Evolutionary conservation across 2,113 vertebrate genomes (phyloP), one percentile per base, ranked within the genome.

Genomic region (Hippoglossus stenolepis): DNA sequence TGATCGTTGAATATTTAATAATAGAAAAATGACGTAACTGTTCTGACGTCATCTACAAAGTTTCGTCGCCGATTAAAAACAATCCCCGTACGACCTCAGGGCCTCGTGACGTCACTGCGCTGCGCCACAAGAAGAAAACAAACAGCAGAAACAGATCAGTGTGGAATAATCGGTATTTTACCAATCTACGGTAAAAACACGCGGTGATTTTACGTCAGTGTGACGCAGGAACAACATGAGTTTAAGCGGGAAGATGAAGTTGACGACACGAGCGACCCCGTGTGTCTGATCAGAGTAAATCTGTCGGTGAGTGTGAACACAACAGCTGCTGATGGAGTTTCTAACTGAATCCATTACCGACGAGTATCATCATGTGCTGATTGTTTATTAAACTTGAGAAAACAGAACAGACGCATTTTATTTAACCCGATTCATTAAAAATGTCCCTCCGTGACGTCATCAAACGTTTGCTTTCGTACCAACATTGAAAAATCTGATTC

Each of bases 101-200:
- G 47, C 0, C 15, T 0, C 3, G 9, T 76, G 61, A 85, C 84
- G 87, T 87, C 70, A 88, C 10, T 40, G 1, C 6, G 0, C 2
- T 0, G 87, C 82, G 84, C 57, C 74, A n/a, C 47, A 35, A 49
- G 47, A 85, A 61, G 71, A 90, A 79, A 87, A 85, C 66, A 88
- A 82, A 75, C 15, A n/a, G 64, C 13, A 5, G 35, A 9, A 59
- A 11, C 21, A 7, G 9, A 6, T 23, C 18, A 13, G 0, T 28
- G 8, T n/a, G 26, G 18, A 13, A 9, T 28, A 1, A 47, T 23
- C 17, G 2, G 1, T 45, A 8, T 45, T 21, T 11, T n/a, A 13
- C 4, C 0, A 9, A 31, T 64, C 0, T 10, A 7, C 15, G 2
- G 0, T 11, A 24, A 1, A 21, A 12, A 24, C 54, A 10, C 51